These are phyloP conservation scores for Vombatus ursinus DNA, from an alignment of 2,113 vertebrate species.

Conservation along the genomic window DNA sequence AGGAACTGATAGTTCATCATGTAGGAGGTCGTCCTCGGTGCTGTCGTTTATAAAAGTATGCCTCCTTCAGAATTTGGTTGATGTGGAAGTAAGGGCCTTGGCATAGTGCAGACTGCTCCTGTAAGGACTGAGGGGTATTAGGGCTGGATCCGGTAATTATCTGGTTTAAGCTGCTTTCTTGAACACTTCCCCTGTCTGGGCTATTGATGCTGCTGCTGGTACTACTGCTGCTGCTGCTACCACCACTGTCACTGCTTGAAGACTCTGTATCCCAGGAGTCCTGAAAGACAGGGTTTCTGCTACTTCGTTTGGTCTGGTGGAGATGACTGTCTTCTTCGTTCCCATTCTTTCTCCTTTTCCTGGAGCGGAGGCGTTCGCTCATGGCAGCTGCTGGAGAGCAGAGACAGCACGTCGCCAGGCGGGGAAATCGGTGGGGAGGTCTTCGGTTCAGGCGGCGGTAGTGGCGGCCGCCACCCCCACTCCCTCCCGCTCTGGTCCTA, in stretches of 20 bases:
- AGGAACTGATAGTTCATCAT: constrained; percentile 82
- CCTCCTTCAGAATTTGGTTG: constrained; percentile 97
- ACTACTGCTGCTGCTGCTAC: no score
- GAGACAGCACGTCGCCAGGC: constrained; percentile 54
- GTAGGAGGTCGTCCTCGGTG: constrained; percentile 88
- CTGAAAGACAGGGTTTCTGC: constrained; percentile 86
- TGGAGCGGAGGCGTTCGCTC: constrained; percentile 79
- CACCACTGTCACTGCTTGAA: no score
- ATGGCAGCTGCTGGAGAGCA: constrained; percentile 68
- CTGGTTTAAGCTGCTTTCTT: constrained; percentile 78
- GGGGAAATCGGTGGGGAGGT: neutral
- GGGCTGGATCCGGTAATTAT: constrained; percentile 80
- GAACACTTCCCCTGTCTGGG: constrained; percentile 76
- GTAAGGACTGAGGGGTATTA: constrained; percentile 81
- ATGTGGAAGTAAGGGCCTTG: constrained; percentile 90
- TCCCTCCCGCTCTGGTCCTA: constrained; percentile 46
- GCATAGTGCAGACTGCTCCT: constrained; percentile 86
- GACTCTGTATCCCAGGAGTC: constrained; percentile 95
- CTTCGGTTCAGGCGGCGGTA: constrained; percentile 31
- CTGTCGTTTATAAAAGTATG: constrained; percentile 97
- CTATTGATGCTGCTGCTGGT: no score
- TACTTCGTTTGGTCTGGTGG: constrained; percentile 91
- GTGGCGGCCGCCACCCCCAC: constrained; percentile 62
- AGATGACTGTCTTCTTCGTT: constrained; percentile 88
- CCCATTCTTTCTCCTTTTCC: constrained; percentile 85